A percentile compares a stretch with the other conserved stretches of the same genome.
These are phyloP conservation scores for Apodemus agrarius DNA, from an alignment of 2,797 vertebrate genomes.

Conservation along the genomic window DNA sequence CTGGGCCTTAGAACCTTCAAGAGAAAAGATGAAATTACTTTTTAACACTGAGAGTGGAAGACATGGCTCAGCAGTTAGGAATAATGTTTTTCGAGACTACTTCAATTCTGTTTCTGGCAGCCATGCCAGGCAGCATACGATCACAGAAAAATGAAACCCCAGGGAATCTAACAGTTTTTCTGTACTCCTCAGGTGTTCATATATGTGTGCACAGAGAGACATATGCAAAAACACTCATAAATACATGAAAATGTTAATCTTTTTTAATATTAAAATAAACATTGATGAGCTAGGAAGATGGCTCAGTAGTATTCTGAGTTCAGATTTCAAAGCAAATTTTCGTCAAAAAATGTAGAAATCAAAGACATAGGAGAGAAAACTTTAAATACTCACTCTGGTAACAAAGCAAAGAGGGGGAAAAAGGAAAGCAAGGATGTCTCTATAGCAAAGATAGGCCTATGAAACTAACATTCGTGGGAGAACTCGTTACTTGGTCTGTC, in stretches of 20 bases:
- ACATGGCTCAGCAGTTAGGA: background rate
- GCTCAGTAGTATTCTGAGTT: background rate
- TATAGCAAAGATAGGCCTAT: background rate
- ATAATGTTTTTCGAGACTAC: background rate
- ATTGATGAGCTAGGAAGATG: background rate
- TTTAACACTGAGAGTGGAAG: background rate
- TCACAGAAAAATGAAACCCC: background rate
- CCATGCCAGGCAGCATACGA: background rate
- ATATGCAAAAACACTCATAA: background rate
- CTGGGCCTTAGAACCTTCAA: constrained; percentile 97
- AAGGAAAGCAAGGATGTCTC: background rate
- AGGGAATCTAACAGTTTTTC: background rate
- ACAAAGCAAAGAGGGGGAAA: background rate
- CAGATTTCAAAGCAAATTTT: background rate
- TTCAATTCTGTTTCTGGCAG: background rate
- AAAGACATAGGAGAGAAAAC: background rate
- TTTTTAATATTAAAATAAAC: background rate
- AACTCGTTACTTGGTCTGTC: constrained; percentile 11
- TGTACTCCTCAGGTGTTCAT: background rate
- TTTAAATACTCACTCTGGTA: background rate
- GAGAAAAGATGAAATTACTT: background rate
- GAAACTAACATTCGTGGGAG: background rate
- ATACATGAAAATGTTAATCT: background rate
- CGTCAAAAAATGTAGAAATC: background rate
- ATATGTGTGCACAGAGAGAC: background rate